Evolutionary conservation across 2,113 vertebrate genomes (phyloP), one percentile per base, ranked within the genome.

Genomic region (Grantiella picta): DNA sequence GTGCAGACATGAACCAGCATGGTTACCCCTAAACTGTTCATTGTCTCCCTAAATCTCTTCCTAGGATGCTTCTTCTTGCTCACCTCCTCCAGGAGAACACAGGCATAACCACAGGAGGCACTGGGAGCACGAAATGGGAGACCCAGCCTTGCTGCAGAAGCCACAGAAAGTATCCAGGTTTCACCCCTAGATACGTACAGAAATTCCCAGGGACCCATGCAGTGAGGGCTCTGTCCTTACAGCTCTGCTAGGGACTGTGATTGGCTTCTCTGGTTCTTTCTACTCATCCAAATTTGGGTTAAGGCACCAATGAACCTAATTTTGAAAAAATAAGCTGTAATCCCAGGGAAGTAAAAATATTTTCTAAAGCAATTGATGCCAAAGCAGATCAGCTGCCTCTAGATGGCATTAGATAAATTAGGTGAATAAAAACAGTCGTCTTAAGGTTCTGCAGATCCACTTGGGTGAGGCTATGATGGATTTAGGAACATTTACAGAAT

Each of bases 1-100:
- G 0, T 11, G 2, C 35, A 40, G 38, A 22, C 35, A 36, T 47
- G 33, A 71, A 24, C 22, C 7, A 19, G 40, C 0, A 2, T 31
- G 27, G 45, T 45, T 47, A 40, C 73, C 56, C n/a, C 12, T 54
- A 45, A 59, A 21, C 15, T 3, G 2, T 35, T 31, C 20, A n/a
- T 21, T 81, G 69, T 28, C 35, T 70, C 24, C 21, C 35, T n/a
- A 3, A 16, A 66, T 82, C 35, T 56, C 50, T 75, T 59, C 50
- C 18, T 54, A 12, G 59, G 64, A 12, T 45, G 33, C 45, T 66
- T 60, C 16, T 54, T 13, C 57, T 45, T 61, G 52, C 14, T 72
- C 47, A 27, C 9, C 9, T 31, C 14, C 68, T 59, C 25, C 40
- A 47, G 47, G 44, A 52, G 49, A 57, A 12, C 31, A 11, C 4